Percentiles rank a stretch among this genome's conserved stretches.
Conservation (phyloP, 2,113 vertebrate species). For the Malurus elegans region DNA sequence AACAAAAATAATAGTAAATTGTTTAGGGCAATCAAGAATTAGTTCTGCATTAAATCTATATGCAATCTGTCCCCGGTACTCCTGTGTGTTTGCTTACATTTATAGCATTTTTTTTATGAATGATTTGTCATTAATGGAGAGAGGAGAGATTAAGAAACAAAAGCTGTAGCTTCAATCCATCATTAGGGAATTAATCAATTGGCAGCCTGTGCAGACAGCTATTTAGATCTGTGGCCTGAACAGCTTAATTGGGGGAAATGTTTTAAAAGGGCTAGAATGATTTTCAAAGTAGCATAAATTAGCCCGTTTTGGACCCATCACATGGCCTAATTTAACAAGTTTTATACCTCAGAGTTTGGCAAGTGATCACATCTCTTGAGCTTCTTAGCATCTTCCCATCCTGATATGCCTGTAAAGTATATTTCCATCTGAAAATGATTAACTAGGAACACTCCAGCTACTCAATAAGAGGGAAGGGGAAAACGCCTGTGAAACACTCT, state of each 20-base stretch:
- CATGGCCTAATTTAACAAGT: slow-evolving; percentile 73
- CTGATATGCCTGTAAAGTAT: slow-evolving; percentile 10
- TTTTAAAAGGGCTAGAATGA: slow-evolving; percentile 72
- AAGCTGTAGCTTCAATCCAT: slow-evolving; percentile 79
- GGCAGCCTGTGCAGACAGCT: slow-evolving; percentile 76
- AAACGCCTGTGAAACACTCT: background rate
- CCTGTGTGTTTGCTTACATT: slow-evolving; percentile 55
- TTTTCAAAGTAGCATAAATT: slow-evolving; percentile 77
- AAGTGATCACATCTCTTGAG: slow-evolving; percentile 64
- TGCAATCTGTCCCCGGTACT: slow-evolving; percentile 20
- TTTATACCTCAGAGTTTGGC: slow-evolving; percentile 70
- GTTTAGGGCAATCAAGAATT: slow-evolving; percentile 46
- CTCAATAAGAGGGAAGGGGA: background rate
- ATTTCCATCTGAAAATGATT: slow-evolving; percentile 58
- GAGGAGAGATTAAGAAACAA: slow-evolving; percentile 78
- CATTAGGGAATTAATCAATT: slow-evolving; percentile 83
- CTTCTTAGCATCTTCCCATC: slow-evolving; percentile 45
- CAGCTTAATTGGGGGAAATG: slow-evolving; percentile 76
- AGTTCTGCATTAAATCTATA: slow-evolving; percentile 49
- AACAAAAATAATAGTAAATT: slow-evolving; percentile 33
- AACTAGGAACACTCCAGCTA: background rate
- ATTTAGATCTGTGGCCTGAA: slow-evolving; percentile 78
- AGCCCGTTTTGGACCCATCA: slow-evolving; percentile 72
- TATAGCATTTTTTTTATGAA: slow-evolving; percentile 63
- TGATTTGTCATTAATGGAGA: slow-evolving; percentile 71